Evolutionary conservation across 2,888 invertebrate species (phyloP).

Genomic region (Ichneumoninae sp.): DNA sequence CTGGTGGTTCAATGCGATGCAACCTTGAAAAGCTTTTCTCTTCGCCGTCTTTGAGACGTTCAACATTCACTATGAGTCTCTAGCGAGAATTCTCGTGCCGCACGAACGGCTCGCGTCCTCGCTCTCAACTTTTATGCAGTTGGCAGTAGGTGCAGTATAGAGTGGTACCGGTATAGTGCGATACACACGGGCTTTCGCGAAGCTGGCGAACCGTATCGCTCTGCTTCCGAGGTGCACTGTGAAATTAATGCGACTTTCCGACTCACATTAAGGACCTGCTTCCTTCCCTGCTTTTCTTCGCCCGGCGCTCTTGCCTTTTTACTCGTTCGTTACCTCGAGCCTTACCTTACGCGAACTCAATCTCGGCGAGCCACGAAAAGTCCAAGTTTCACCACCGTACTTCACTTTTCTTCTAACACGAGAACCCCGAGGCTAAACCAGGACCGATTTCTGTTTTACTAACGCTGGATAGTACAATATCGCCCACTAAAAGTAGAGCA

Average conservation of each 20-base stretch:
- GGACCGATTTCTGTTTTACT: slow-evolving; percentile 1
- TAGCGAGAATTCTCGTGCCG: slow-evolving; percentile 31
- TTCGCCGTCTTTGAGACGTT: not conserved
- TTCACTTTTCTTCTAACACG: slow-evolving; percentile 22
- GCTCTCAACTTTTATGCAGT: slow-evolving; percentile 36
- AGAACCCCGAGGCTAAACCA: slow-evolving; percentile 3
- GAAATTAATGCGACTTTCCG: slow-evolving; percentile 62
- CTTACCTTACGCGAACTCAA: slow-evolving; percentile 55
- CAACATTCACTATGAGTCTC: slow-evolving; percentile 10
- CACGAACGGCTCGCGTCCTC: slow-evolving; percentile 42
- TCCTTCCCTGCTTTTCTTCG: slow-evolving; percentile 27
- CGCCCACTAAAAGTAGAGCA: slow-evolving; percentile 23
- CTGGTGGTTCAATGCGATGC: not conserved
- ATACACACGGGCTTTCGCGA: slow-evolving; percentile 20
- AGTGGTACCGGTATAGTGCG: slow-evolving; percentile 6
- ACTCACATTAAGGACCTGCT: slow-evolving; percentile 54
- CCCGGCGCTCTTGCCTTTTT: slow-evolving; percentile 3
- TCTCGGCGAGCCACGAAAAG: slow-evolving; percentile 49
- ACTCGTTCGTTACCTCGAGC: slow-evolving; percentile 50
- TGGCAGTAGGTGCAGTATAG: not conserved
- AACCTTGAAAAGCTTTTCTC: slow-evolving; percentile 51
- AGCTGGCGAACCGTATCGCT: slow-evolving; percentile 41
- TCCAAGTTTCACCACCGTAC: slow-evolving; percentile 38
- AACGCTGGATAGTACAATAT: slow-evolving; percentile 1
- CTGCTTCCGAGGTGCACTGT: slow-evolving; percentile 36